Base-by-base conservation (phyloP, 2,888 invertebrate genomes). In the Microctonus aethiopoides region DNA sequence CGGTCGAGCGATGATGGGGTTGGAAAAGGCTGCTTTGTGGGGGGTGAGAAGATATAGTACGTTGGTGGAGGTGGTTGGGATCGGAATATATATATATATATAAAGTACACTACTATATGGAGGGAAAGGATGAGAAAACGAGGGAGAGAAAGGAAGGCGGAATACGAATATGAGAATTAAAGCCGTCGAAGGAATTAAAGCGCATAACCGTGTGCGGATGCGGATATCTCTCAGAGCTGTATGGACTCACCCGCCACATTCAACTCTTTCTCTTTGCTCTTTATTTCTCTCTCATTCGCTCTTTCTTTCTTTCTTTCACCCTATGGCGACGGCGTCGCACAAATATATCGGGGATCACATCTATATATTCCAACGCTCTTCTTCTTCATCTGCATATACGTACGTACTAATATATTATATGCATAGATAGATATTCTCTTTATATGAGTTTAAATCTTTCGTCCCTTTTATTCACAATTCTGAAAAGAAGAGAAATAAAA, bases 131-230 rank as follows among this genome's bases (percentile, higher is more conserved):
- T 52, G 39, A 41, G 46, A 52, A 22, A 26, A 69, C 54, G 71
- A 68, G 70, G 22, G 16, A 62, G 57, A 46, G 41, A 32, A 51
- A 60, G 56, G 72, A 73, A 74, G 70, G 79, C 77, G 79, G 82
- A 84, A 84, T 85, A 84, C 82, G 85, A 84, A 85, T 85, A 85
- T 82, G 85, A 83, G 85, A 86, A 85, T 85, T 84, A 84, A 85
- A 85, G 79, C 83, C 82, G 81, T 82, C 83, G 85, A 85, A 86
- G 85, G 85, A 86, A 85, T 84, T 85, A 85, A 86, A 84, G 83
- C 82, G 80, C 81, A 83, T 81, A 81, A 82, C 81, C 73, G 72
- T 75, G 70, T 60, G 71, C 67, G 67, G 41, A 67, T 67, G n/a
- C n/a, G n/a, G n/a, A n/a, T n/a, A 60, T 67, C 68, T 71, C 69